Evolutionary conservation across 2,888 invertebrate genomes (phyloP).

Genomic region (Dolichopus griseipennis): DNA sequence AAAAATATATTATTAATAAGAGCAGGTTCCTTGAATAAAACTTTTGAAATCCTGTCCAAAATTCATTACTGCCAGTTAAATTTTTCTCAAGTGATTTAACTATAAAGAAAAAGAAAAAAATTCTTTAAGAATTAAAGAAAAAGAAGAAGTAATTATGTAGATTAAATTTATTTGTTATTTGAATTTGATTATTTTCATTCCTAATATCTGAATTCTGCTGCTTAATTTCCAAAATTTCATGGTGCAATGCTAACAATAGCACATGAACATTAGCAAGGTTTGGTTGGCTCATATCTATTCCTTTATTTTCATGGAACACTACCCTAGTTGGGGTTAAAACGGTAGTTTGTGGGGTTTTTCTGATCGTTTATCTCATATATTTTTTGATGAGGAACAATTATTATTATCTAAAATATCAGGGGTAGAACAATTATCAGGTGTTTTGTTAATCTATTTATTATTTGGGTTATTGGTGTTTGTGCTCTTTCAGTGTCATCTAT

Average conservation of each 20-base stretch:
- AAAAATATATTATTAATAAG: background rate
- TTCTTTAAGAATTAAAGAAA: too few relatives aligned
- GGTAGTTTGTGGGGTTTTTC: background rate
- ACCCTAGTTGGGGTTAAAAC: background rate
- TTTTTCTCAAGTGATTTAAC: slow-evolving; percentile 3
- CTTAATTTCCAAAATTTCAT: background rate
- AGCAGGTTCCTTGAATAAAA: background rate
- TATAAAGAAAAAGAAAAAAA: background rate
- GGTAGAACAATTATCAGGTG: background rate
- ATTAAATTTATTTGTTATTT: too few relatives aligned
- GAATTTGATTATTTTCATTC: background rate
- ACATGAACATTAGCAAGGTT: background rate
- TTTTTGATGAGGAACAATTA: background rate
- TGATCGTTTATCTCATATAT: background rate
- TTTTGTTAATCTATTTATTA: too few relatives aligned
- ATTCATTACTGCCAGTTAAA: background rate
- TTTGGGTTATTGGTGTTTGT: slow-evolving; percentile 2
- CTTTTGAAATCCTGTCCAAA: background rate
- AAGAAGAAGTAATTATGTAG: too few relatives aligned
- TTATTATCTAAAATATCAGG: too few relatives aligned
- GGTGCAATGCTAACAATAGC: background rate
- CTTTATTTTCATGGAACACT: background rate
- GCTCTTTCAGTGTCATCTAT: too few relatives aligned
- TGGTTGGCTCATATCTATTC: background rate
- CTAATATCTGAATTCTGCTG: slow-evolving; percentile 8